Percentiles rank a stretch among this genome's conserved stretches.
phyloP scores from a whole-genome alignment of 2,888 invertebrate species.

The Lasioglossum oenotherae region DNA sequence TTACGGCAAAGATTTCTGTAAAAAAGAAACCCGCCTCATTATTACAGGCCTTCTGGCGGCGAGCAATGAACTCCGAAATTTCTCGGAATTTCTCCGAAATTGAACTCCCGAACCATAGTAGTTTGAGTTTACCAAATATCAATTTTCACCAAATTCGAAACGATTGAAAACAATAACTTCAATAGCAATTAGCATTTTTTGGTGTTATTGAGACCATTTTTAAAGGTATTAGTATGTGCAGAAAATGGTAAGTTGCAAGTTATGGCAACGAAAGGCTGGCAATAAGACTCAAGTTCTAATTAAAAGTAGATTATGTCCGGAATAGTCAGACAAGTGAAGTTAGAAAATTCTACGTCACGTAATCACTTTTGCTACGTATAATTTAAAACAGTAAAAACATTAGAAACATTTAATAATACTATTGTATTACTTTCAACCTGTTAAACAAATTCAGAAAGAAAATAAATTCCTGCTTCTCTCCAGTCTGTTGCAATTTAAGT shows the following conservation, averaged over 20 bases:
- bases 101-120: constrained; percentile 28
- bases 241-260: not conserved
- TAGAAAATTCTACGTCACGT: not conserved
- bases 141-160: not conserved
- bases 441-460: no score
- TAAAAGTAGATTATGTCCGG: not conserved
- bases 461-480: no score
- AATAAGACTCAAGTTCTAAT: not conserved
- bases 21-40: constrained; percentile 57
- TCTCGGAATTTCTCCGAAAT: constrained; percentile 51
- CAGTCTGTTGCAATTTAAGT: no score
- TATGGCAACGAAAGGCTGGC: not conserved
- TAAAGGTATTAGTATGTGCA: not conserved
- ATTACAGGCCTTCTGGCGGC: constrained; percentile 47
- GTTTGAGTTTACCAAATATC: not conserved
- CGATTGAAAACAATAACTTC: not conserved
- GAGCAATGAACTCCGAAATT: constrained; percentile 36
- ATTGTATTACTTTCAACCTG: no score
- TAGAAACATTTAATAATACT: no score
- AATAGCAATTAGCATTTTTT: not conserved
- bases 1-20: constrained; percentile 57
- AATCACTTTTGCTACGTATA: no score
- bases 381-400: no score
- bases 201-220: not conserved
- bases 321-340: not conserved